Evolutionary conservation across 2,113 vertebrate genomes (phyloP), one percentile per base, ranked within the genome.

Genomic region (Corythaixoides concolor): DNA sequence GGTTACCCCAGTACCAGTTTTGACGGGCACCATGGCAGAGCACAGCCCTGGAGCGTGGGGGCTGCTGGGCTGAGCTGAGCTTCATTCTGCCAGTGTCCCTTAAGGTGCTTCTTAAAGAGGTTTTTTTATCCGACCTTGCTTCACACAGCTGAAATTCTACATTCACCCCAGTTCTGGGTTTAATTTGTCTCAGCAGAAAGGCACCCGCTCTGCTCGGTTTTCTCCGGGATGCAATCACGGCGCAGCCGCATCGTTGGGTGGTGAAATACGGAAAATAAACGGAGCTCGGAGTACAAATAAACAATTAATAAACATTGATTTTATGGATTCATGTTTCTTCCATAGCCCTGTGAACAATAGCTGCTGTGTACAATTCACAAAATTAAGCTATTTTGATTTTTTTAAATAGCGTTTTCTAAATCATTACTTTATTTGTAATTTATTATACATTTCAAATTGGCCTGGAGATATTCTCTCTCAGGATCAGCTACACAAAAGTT

Each of bases 261-360:
- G 62, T 2, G 7, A 49, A 45, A 22, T 9, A 24, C 12, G 2
- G 56, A 22, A 63, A 64, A 60, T 1, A 62, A 73, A 56, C 5
- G 43, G 55, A 88, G 72, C 56, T 84, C 47, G 0, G 8, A 56
- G 62, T 8, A 43, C 64, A 94, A 89, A 95, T 93, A 89, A 96
- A 92, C 83, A 74, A 94, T 93, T 91, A 96, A 93, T 75, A 86
- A 68, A 60, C 35, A 96, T 88, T 52, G 84, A 96, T 92, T 91
- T 75, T 63, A 90, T 92, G 86, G 94, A 92, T 94, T 73, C 53
- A 19, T 43, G 35, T 62, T 88, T 43, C 85, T 58, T 55, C 33
- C 35, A 4, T 2, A 55, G 77, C 86, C 74, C 90, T 39, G 49
- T 47, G 69, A 93, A 76, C 81, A 91, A 32, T 28, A 76, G 5